Evolutionary conservation across 2,113 vertebrate genomes (phyloP).

Genomic region (Hyaena hyaena): DNA sequence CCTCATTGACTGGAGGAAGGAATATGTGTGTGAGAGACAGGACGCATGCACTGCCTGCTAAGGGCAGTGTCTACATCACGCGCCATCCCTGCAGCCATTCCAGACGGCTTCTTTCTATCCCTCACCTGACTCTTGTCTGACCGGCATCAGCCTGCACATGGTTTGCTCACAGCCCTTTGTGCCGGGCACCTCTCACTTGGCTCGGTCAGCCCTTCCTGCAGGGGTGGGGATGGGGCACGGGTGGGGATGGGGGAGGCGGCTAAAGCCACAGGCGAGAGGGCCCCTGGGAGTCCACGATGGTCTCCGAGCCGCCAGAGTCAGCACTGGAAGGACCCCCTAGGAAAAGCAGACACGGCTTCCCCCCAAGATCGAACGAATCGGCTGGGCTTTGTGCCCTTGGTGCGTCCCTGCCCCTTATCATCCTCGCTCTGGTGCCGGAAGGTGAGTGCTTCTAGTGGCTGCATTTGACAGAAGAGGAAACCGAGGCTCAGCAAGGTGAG

Average conservation of each 20-base stretch:
- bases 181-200: neutral
- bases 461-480: neutral
- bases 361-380: rapidly evolving
- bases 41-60: neutral
- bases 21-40: neutral
- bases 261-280: neutral
- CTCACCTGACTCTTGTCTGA: neutral
- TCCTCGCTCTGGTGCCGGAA: neutral
- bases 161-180: neutral
- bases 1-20: neutral
- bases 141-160: too few relatives aligned
- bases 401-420: neutral
- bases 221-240: neutral
- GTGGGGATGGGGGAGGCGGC: too few relatives aligned
- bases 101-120: too few relatives aligned
- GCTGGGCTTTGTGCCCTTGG: rapidly evolving
- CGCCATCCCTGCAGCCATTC: rapidly evolving
- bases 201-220: neutral
- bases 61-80: neutral
- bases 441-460: neutral
- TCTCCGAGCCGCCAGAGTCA: neutral
- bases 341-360: neutral
- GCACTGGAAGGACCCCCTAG: neutral
- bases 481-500: neutral
- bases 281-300: neutral